These are phyloP conservation scores for Holothuria scabra DNA, from an alignment of 53 echinoderm and acorn worm genomes.

Conservation along the genomic window DNA sequence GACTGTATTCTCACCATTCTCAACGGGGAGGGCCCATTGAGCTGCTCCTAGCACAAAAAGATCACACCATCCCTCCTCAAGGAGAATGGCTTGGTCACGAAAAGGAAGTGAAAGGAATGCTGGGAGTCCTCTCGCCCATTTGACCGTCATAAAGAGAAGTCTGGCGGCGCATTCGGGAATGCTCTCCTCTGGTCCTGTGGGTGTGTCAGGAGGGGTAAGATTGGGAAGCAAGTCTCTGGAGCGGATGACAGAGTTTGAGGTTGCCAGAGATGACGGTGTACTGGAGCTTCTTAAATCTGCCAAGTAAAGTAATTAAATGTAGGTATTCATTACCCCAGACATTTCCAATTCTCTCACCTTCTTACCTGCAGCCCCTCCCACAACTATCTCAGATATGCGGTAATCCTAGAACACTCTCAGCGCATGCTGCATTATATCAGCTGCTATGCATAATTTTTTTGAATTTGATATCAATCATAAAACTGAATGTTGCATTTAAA, in stretches of 20 bases:
- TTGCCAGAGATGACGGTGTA: neutral
- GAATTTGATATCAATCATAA: too few relatives aligned
- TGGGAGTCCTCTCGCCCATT: constrained; percentile 92
- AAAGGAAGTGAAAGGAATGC: constrained; percentile 94
- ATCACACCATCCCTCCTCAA: constrained; percentile 96
- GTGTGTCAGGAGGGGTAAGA: constrained; percentile 38
- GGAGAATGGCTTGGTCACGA: constrained; percentile 90
- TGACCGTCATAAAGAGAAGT: constrained; percentile 96
- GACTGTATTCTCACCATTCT: constrained; percentile 57
- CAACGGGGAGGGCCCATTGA: constrained; percentile 86
- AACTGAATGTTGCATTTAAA: too few relatives aligned
- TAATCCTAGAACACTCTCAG: too few relatives aligned
- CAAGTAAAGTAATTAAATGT: neutral
- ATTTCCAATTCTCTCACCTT: too few relatives aligned
- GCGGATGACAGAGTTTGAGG: constrained; percentile 22
- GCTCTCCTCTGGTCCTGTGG: constrained; percentile 57
- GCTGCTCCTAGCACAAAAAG: constrained; percentile 83
- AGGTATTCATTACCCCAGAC: too few relatives aligned
- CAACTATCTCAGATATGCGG: too few relatives aligned
- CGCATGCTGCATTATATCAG: too few relatives aligned
- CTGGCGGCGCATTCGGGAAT: constrained; percentile 94
- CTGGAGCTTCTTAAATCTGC: neutral
- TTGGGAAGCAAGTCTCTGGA: constrained; percentile 1
- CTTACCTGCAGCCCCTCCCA: too few relatives aligned
- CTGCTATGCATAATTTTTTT: too few relatives aligned